Conservation (phyloP, 2,797 vertebrate species). For the Falco peregrinus region DNA sequence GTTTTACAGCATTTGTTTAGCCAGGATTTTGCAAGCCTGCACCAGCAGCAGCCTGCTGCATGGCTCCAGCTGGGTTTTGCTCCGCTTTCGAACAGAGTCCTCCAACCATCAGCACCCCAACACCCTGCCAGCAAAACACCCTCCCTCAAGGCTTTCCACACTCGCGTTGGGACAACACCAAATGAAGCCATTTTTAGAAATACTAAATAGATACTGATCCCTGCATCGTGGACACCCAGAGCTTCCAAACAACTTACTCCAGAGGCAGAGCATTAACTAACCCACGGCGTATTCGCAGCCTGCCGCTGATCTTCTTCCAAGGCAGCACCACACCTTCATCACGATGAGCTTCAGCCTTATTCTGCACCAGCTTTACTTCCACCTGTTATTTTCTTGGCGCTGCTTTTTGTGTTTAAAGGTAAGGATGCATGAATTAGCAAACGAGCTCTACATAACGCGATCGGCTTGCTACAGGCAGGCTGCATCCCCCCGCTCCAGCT, state of each 20-base stretch:
- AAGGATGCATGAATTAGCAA: background rate
- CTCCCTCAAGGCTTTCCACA: background rate
- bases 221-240: background rate
- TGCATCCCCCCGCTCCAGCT: background rate
- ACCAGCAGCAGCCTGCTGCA: background rate
- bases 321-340: background rate
- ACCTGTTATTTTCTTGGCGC: background rate
- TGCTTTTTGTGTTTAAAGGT: background rate
- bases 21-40: background rate
- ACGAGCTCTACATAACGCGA: background rate
- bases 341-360: background rate
- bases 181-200: background rate
- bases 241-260: background rate
- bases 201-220: background rate
- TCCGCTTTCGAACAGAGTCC: background rate
- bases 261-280: background rate
- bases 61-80: background rate
- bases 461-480: background rate
- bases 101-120: background rate
- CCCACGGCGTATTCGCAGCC: rapidly evolving
- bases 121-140: rapidly evolving
- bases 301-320: background rate
- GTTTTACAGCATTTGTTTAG: background rate
- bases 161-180: background rate
- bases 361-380: background rate